Base-by-base conservation (phyloP, 2,888 invertebrate genomes). In the Perizoma affinitatum region DNA sequence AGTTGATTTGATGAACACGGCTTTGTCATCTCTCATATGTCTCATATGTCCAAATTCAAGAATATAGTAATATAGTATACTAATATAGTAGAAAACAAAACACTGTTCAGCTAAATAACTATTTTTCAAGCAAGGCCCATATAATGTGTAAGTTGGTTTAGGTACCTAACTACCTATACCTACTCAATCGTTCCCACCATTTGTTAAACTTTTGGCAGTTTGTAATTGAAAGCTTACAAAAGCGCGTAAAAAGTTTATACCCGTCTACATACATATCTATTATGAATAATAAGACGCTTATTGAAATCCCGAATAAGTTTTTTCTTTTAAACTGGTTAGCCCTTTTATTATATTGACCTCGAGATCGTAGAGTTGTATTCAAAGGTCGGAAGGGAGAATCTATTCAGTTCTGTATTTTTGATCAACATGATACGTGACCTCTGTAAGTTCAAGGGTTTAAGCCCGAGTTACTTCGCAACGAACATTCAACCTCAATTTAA, bases 361-460 rank as follows among this genome's bases (percentile, higher is more conserved):
- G 87, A 70, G 70, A 82, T 80, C 84, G 80, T 69, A 80, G 79
- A 81, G 78, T 55, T 45, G 72, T 64, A 81, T 83, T 84, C 76
- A 81, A 83, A 83, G 79, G 78, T 83, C 79, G 76, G 75, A 79
- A 86, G 83, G 88, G 87, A 84, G 78, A 76, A 65, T 66, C 74
- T 78, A 84, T 86, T 86, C 79, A 85, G 76, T 84, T 86, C 76
- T 83, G 76, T 78, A 76, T 80, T 84, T 80, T 72, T 82, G 80
- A 86, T 83, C 79, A 77, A 79, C 71, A 72, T 71, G 69, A 66
- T 66, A 51, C 56, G 63, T 85, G 87, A 90, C 86, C 88, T 81
- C 72, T 71, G 66, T 82, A 87, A 89, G 91, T 91, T 91, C 90
- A 91, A 87, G 90, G 91, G 58, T 76, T 82, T 85, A 88, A 85